phyloP scores from a whole-genome alignment of 2,888 invertebrate genomes.

The Sphaerolaimus hirsutus region DNA sequence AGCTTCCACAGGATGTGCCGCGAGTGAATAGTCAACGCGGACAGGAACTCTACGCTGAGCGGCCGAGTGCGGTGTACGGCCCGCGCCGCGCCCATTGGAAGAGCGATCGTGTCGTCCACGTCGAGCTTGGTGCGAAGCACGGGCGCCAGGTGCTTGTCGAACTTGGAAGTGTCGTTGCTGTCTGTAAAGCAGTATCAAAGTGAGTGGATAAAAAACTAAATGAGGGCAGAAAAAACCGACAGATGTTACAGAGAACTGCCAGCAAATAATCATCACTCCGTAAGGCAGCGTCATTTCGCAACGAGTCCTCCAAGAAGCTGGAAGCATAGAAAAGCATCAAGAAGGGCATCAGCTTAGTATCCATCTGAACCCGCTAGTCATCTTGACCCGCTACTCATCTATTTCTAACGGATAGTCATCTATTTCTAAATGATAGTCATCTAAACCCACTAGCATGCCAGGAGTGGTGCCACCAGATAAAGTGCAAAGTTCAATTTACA shows the following conservation, averaged over 20 bases:
- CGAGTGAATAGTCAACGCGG: conserved; percentile 4
- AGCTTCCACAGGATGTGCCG: conserved; percentile 1
- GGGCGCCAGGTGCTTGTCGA: conserved; percentile 1
- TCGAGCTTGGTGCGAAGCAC: neutral
- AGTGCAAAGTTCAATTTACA: too few species aligned
- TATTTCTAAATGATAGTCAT: too few species aligned
- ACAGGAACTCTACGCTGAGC: conserved; percentile 2
- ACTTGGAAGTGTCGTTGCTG: conserved; percentile 2
- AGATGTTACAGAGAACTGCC: conserved; percentile 75
- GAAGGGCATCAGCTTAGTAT: too few species aligned
- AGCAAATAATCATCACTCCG: conserved; percentile 51
- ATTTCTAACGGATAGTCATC: too few species aligned
- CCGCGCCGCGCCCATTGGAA: neutral
- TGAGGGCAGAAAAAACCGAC: conserved; percentile 20
- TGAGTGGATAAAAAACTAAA: too few species aligned
- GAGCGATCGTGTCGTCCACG: neutral
- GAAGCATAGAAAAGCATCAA: conserved; percentile 23
- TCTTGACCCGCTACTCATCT: too few species aligned
- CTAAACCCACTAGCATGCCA: too few species aligned
- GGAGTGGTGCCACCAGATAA: too few species aligned
- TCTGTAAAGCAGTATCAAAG: neutral
- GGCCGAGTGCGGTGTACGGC: neutral
- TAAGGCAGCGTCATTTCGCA: conserved; percentile 16
- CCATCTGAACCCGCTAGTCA: too few species aligned
- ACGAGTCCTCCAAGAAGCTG: conserved; percentile 54